Conservation (phyloP, 1,140 invertebrate species). For the Formica exsecta region DNA sequence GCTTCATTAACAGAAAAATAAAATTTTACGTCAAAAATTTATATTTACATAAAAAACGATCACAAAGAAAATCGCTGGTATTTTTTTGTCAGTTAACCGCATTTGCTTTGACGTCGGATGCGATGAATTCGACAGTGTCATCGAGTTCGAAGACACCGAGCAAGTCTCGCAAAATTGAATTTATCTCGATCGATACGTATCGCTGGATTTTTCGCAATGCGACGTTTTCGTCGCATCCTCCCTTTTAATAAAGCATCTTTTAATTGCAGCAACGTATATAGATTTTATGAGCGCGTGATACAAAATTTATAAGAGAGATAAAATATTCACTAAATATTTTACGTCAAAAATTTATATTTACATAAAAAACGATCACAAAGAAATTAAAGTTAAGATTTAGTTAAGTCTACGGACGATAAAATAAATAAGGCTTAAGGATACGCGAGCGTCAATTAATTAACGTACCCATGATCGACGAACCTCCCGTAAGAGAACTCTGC, state of each 20-base stretch:
- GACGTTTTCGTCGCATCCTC: not conserved
- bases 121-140: slow-evolving; percentile 18
- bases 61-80: too few species aligned
- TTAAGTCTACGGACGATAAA: not conserved
- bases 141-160: not conserved
- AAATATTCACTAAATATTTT: too few species aligned
- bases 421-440: not conserved
- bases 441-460: not conserved
- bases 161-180: slow-evolving; percentile 43
- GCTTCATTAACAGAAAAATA: slow-evolving; percentile 7
- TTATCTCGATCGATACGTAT: slow-evolving; percentile 1
- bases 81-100: slow-evolving; percentile 3
- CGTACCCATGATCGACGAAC: slow-evolving; percentile 41
- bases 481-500: slow-evolving; percentile 6
- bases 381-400: not conserved
- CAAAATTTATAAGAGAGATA: not conserved
- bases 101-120: not conserved
- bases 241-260: not conserved
- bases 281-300: not conserved
- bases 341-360: too few species aligned
- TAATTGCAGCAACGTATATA: too few species aligned
- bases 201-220: slow-evolving; percentile 17
- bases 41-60: too few species aligned
- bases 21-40: slow-evolving; percentile 4
- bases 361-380: not conserved